Evolutionary conservation across 2,888 invertebrate species (phyloP).

Genomic region (Eledona agricola): DNA sequence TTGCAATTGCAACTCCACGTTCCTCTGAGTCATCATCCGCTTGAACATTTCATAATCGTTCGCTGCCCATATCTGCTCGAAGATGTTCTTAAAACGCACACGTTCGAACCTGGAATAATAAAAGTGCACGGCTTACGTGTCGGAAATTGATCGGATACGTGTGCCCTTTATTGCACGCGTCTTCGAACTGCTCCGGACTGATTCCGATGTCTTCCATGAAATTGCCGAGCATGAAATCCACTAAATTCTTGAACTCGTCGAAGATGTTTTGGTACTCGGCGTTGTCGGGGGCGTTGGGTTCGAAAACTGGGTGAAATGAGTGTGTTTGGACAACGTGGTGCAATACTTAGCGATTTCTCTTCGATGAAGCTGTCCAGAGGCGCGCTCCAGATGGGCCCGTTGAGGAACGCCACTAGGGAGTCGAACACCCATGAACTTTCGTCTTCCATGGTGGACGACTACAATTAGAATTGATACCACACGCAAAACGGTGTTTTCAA

Average conservation of each 20-base stretch:
- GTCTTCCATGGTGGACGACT: slow-evolving; percentile 56
- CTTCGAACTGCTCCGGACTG: slow-evolving; percentile 85
- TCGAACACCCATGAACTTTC: slow-evolving; percentile 91
- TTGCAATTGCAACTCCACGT: slow-evolving; percentile 89
- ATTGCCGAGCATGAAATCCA: slow-evolving; percentile 87
- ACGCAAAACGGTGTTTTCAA: slow-evolving; percentile 14
- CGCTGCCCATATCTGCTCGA: slow-evolving; percentile 90
- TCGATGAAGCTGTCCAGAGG: slow-evolving; percentile 92
- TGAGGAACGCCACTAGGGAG: slow-evolving; percentile 87
- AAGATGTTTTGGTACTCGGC: slow-evolving; percentile 78
- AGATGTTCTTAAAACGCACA: slow-evolving; percentile 63
- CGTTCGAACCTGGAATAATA: too few species aligned
- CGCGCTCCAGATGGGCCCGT: slow-evolving; percentile 92
- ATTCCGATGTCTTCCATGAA: slow-evolving; percentile 95
- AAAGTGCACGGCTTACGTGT: slow-evolving; percentile 62
- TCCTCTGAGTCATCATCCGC: slow-evolving; percentile 92
- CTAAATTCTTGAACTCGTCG: slow-evolving; percentile 88
- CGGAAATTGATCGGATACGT: slow-evolving; percentile 66
- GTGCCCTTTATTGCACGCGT: slow-evolving; percentile 71
- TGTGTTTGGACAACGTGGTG: slow-evolving; percentile 1
- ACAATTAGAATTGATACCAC: slow-evolving; percentile 6
- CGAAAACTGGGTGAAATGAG: slow-evolving; percentile 75
- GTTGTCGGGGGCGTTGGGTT: slow-evolving; percentile 77
- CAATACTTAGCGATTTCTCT: slow-evolving; percentile 88
- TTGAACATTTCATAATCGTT: slow-evolving; percentile 91